Evolutionary conservation across 1,140 invertebrate genomes (phyloP).

Genomic region (Penaeus indicus): DNA sequence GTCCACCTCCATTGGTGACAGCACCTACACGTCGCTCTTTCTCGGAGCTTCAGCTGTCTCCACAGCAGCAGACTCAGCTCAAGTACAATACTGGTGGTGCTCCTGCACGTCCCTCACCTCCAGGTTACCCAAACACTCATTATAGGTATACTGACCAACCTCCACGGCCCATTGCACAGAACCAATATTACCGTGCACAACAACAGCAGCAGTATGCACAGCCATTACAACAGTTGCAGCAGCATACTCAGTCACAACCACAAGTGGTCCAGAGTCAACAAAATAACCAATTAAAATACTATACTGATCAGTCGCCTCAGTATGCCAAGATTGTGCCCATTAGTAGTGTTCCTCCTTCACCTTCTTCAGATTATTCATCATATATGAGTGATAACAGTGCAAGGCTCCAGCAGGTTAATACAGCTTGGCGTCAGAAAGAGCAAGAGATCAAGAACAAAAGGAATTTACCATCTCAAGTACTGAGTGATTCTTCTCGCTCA

Average conservation of each 20-base stretch:
- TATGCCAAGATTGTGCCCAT: constrained; percentile 53
- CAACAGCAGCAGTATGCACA: constrained; percentile 47
- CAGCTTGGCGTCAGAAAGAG: constrained; percentile 50
- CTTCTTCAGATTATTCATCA: constrained; percentile 62
- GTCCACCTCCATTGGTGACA: constrained; percentile 23
- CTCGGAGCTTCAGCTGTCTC: constrained; percentile 49
- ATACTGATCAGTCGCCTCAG: constrained; percentile 54
- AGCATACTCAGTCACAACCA: neutral
- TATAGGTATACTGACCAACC: constrained; percentile 57
- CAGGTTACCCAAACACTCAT: constrained; percentile 7
- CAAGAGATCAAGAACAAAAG: constrained; percentile 73
- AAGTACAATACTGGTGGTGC: constrained; percentile 19
- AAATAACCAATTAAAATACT: constrained; percentile 26
- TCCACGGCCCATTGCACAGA: constrained; percentile 24
- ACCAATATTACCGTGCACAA: constrained; percentile 18
- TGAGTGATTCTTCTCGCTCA: constrained; percentile 64
- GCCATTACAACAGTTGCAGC: neutral
- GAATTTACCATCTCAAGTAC: constrained; percentile 18
- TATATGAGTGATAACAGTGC: constrained; percentile 61
- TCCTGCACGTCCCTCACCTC: constrained; percentile 42
- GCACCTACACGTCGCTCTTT: constrained; percentile 51
- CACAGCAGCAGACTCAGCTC: constrained; percentile 35
- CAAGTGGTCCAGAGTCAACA: neutral
- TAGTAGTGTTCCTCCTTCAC: constrained; percentile 53
- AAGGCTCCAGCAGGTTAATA: constrained; percentile 54